Evolutionary conservation across 1,140 invertebrate species (phyloP), one percentile per base, ranked within the genome.

Genomic region (Mercenaria mercenaria): DNA sequence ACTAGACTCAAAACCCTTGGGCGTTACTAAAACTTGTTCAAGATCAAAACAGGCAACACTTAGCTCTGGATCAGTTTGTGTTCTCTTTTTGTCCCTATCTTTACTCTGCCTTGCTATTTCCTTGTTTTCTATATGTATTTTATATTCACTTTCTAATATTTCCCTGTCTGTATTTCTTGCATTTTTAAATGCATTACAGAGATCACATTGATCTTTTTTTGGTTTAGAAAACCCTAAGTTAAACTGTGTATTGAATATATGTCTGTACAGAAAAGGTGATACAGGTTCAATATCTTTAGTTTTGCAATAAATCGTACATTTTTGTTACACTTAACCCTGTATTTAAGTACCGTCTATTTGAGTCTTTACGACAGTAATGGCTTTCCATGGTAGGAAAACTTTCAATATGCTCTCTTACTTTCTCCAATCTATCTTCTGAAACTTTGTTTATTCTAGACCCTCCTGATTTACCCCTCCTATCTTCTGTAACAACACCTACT

Each of bases 281-380:
- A 56, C 77, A 39, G 59, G 61, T 50, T 13, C 11, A 26, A 29
- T 41, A 69, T 11, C 11, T 26, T 84, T 23, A 41, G 64, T 18
- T 84, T 39, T 47, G 26, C 80, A 84, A 84, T 23, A 84, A 26
- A 13, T 43, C 0, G 41, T 84, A 84, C 81, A 84, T 67, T 69
- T 84, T 69, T 67, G 8, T 72, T 26, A 84, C 32, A 69, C 34
- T 84, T 43, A 84, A 43, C 13, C 69, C 52, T 41, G 61, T 20
- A 41, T 23, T 20, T n/a, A 84, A 69, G 34, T 84, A 67, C 32
- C n/a, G 3, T 69, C 23, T 72, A 11, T 26, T 26, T 0, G 81
- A 37, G 34, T 84, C 56, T 47, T 84, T 84, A 39, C 81, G 61
- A 41, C 80, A 82, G 29, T 82, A 64, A 67, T 82, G 80, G 29